These are phyloP conservation scores for Gadopsis bispinosus DNA, from an alignment of 2,797 vertebrate genomes.

Conservation along the genomic window DNA sequence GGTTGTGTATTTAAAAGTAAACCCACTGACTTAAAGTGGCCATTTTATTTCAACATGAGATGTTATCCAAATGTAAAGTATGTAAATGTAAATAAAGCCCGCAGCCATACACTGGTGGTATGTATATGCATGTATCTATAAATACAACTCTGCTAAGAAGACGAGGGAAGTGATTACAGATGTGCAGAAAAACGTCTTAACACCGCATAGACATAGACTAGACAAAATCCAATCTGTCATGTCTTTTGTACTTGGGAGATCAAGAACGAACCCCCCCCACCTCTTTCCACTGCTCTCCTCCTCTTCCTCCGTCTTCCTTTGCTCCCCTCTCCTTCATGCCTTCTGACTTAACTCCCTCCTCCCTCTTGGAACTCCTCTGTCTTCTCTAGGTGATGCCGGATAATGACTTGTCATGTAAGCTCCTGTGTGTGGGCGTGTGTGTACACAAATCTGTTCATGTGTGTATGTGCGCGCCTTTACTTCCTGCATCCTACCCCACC, in stretches of 20 bases:
- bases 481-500: conserved; percentile 38
- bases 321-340: conserved; percentile 32
- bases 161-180: conserved; percentile 18
- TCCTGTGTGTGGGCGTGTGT: conserved; percentile 16
- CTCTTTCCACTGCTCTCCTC: conserved; percentile 17
- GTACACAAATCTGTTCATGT: conserved; percentile 12
- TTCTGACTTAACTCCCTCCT: conserved; percentile 44
- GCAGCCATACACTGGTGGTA: not conserved
- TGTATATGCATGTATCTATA: conserved; percentile 11
- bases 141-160: conserved; percentile 14
- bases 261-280: conserved; percentile 20
- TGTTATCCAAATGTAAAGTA: not conserved
- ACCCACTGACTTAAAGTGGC: not conserved
- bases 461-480: conserved; percentile 10
- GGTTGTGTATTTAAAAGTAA: not conserved
- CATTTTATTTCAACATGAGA: not conserved
- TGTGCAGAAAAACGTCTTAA: conserved; percentile 8
- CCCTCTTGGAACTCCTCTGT: conserved; percentile 39
- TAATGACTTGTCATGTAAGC: conserved; percentile 65
- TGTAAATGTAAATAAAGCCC: not conserved
- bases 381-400: conserved; percentile 42
- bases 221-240: conserved; percentile 43
- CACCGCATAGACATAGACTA: too few relatives aligned
- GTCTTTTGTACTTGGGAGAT: conserved; percentile 36
- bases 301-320: not conserved